These are phyloP conservation scores for Lymantria dispar DNA, from an alignment of 2,888 invertebrate genomes.

Conservation along the genomic window DNA sequence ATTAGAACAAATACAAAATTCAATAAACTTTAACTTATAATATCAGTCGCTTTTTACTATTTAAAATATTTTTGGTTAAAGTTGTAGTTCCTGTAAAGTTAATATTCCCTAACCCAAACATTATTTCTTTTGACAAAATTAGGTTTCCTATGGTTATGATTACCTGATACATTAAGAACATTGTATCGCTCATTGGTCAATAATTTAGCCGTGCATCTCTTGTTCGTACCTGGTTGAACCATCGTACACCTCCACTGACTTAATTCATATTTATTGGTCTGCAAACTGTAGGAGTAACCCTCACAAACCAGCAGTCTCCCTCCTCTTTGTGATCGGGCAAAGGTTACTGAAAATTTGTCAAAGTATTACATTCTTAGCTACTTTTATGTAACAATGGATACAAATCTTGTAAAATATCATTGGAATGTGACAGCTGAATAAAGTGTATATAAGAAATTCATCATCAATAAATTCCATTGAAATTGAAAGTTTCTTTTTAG, in stretches of 20 bases:
- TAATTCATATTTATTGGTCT: conserved; percentile 30
- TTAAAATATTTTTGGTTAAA: no score
- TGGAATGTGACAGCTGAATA: no score
- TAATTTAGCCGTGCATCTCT: conserved; percentile 52
- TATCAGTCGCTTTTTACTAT: no score
- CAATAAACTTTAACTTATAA: no score
- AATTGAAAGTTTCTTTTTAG: no score
- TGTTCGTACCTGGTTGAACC: conserved; percentile 47
- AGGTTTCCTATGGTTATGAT: conserved; percentile 49
- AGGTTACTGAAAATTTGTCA: conserved; percentile 45
- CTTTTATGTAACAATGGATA: background rate
- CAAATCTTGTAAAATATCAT: no score
- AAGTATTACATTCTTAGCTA: background rate
- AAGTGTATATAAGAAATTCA: no score
- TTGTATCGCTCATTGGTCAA: conserved; percentile 40
- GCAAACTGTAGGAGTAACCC: conserved; percentile 46
- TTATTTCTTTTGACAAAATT: conserved; percentile 43
- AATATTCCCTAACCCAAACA: conserved; percentile 36
- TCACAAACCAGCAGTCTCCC: conserved; percentile 50
- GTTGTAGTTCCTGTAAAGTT: conserved; percentile 3
- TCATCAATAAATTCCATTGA: no score
- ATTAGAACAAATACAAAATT: no score
- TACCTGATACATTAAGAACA: conserved; percentile 36
- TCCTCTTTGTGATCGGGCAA: conserved; percentile 57
- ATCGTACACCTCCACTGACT: conserved; percentile 59